phyloP scores from a whole-genome alignment of 2,797 vertebrate genomes.

The Glyptemys insculpta region DNA sequence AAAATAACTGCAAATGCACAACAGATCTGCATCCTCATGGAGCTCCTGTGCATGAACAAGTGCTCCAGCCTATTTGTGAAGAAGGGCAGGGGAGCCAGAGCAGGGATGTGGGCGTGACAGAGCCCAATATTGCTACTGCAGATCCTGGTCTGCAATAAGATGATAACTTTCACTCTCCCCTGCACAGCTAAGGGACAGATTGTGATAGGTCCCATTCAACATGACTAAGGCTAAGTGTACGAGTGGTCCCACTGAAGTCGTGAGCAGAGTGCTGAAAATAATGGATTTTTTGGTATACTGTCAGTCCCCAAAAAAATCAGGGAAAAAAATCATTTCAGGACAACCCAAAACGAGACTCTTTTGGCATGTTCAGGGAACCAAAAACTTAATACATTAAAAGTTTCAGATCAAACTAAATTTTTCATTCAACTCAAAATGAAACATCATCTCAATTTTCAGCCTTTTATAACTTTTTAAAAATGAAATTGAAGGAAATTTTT shows the following conservation, averaged over 20 bases:
- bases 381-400: no score
- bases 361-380: no score
- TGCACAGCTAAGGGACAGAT: accelerated
- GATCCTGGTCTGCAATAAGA: background rate
- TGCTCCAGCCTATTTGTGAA: background rate
- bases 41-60: background rate
- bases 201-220: background rate
- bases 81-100: background rate
- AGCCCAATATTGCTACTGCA: accelerated
- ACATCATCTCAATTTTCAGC: background rate
- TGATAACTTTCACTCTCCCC: background rate
- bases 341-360: no score
- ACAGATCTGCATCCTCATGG: background rate
- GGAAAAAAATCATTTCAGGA: no score
- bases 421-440: background rate
- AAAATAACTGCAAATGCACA: background rate
- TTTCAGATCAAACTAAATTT: background rate
- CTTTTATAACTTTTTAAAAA: background rate
- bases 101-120: background rate
- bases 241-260: background rate
- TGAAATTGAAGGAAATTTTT: background rate
- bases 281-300: background rate
- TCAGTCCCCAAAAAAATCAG: background rate
- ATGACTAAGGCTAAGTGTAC: no score
- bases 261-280: background rate